Base-by-base conservation (phyloP, 1,140 invertebrate species). In the Caenorhabditis latens region DNA sequence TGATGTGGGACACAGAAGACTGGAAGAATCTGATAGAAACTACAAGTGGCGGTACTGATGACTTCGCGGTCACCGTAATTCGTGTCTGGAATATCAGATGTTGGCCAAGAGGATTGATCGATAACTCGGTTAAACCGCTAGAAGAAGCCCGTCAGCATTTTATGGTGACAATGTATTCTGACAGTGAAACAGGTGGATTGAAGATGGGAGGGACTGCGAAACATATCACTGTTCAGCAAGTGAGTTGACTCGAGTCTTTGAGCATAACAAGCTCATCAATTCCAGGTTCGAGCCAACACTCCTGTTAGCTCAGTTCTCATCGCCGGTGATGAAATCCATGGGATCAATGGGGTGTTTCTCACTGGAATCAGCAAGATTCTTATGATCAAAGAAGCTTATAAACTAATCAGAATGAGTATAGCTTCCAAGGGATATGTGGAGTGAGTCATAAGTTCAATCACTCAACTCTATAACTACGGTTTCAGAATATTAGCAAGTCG, bases 51-150 rank as follows among this genome's bases (percentile, higher is more conserved):
- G 32, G 32, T 32, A 32, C 32, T 32, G 32, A 32, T 32, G 32
- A 32, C 2, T 32, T 32, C 32, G 32, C 42, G 16, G 16, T 71
- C 19, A 46, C 65, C 1, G 65, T 71, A 71, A 71, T 46, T 14
- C 65, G 65, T 48, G 42, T 21, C 4, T 71, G 65, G 65, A 71
- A 71, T 71, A 7, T 71, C 14, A 71, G n/a, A n/a, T 71, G 65
- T 46, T 32, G 11, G 42, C 43, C 42, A 5, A 32, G 24, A 71
- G 14, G 40, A 43, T 43, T 42, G 46, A 0, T 32, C 9, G 61
- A 21, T 13, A 13, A 63, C 19, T 21, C 14, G 19, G 65, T 46
- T 4, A 16, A 32, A 71, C 24, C 32, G 11, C 24, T 11, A 2
- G 63, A 65, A 40, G 40, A n/a, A n/a, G 24, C 14, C 14, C 9